Percentiles rank a stretch among this genome's conserved stretches.
Conservation (phyloP, 2,797 vertebrate species). For the Enteromius fasciolatus region DNA sequence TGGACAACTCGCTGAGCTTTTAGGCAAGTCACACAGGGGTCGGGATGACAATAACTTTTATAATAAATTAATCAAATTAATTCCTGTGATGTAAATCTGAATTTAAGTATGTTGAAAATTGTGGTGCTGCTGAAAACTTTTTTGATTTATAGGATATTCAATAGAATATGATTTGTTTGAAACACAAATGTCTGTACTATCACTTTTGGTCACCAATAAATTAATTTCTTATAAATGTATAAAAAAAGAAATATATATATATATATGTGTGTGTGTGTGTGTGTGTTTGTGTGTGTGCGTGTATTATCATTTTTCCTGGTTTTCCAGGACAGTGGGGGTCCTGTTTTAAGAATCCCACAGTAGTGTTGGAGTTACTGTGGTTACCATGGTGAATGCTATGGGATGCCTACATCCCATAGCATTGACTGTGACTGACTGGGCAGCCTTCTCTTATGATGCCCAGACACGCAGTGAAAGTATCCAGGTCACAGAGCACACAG, state of each 20-base stretch:
- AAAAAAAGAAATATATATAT: too few relatives aligned
- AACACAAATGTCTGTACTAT: neutral
- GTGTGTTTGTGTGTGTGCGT: too few relatives aligned
- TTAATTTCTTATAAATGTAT: too few relatives aligned
- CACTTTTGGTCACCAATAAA: neutral
- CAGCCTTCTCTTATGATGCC: neutral
- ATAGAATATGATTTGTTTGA: neutral
- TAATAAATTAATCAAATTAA: too few relatives aligned
- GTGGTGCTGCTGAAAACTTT: neutral
- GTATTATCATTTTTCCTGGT: too few relatives aligned
- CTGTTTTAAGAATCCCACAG: neutral
- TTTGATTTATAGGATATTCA: neutral
- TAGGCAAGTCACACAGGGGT: neutral
- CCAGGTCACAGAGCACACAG: neutral
- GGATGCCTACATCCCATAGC: neutral
- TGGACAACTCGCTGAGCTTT: neutral
- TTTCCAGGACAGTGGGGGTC: neutral
- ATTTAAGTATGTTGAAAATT: neutral
- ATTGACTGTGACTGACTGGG: neutral
- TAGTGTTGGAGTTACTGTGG: neutral
- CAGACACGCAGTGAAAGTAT: slow-evolving; percentile 1
- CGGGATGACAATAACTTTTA: neutral
- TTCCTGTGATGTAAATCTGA: neutral
- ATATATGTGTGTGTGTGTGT: too few relatives aligned
- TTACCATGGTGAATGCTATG: neutral